phyloP scores from a whole-genome alignment of 2,113 vertebrate genomes.

The Cromileptes altivelis region DNA sequence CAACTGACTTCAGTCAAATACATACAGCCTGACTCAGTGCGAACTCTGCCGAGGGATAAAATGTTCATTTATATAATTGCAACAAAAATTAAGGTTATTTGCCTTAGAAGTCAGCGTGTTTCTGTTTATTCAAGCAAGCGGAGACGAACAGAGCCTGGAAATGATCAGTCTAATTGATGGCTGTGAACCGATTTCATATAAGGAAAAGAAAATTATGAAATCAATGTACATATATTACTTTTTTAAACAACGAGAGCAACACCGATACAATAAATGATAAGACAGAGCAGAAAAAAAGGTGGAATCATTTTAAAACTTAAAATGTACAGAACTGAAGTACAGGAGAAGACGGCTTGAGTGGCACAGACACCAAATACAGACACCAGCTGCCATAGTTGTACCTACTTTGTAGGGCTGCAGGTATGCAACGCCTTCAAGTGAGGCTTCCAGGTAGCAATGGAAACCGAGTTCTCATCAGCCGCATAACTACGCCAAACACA shows the following conservation, averaged over 20 bases:
- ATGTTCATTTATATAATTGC: background rate
- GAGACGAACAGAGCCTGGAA: conserved; percentile 61
- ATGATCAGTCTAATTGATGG: conserved; percentile 60
- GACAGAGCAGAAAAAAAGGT: conserved; percentile 32
- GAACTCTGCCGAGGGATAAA: background rate
- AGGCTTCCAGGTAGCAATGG: conserved; percentile 99
- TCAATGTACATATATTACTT: background rate
- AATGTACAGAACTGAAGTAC: conserved; percentile 13
- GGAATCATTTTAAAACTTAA: conserved; percentile 36
- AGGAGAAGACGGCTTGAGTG: conserved; percentile 64
- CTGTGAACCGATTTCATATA: conserved; percentile 52
- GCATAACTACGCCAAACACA: conserved; percentile 99
- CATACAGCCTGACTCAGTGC: background rate
- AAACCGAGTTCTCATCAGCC: conserved; percentile 99
- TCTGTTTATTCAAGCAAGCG: background rate
- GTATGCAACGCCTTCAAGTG: conserved; percentile 99
- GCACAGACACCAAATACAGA: conserved; percentile 83
- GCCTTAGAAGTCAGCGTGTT: background rate
- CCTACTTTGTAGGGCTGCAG: conserved; percentile 99
- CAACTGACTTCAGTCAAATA: conserved; percentile 1
- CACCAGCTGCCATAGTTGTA: conserved; percentile 88
- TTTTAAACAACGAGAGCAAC: conserved; percentile 30
- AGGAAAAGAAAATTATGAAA: conserved; percentile 3
- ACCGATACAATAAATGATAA: conserved; percentile 11
- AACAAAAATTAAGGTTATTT: background rate